Percentiles rank a stretch among this genome's conserved stretches.
Conservation (phyloP, 2,113 vertebrate species). For the Tricholaema leucomelas region DNA sequence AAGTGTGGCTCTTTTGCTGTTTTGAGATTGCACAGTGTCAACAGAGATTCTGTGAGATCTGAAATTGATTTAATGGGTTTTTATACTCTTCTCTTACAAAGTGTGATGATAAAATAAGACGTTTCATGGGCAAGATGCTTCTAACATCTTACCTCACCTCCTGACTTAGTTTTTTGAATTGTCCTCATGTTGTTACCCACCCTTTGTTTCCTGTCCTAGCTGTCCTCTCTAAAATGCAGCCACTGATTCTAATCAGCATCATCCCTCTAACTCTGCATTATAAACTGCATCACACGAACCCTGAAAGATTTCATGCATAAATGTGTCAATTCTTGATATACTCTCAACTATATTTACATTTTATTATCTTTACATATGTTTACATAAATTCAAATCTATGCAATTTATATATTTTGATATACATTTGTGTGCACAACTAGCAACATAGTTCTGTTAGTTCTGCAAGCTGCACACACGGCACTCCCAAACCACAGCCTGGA, state of each 20-base stretch:
- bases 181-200: rapidly evolving
- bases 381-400: not conserved
- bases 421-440: not conserved
- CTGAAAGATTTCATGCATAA: not conserved
- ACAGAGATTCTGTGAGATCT: not conserved
- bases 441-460: not conserved
- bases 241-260: not conserved
- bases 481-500: not conserved
- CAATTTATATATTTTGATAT: not conserved
- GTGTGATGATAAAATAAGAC: not conserved
- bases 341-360: not conserved
- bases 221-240: not conserved
- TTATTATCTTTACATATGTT: not conserved
- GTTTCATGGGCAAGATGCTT: not conserved
- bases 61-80: not conserved
- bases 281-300: not conserved
- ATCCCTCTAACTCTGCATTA: not conserved
- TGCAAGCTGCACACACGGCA: not conserved
- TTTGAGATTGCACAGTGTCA: not conserved
- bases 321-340: not conserved
- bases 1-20: not conserved
- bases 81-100: not conserved
- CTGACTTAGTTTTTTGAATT: not conserved
- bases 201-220: not conserved
- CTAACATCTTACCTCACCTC: not conserved